A percentile compares a stretch with the other conserved stretches of the same genome.
Evolutionary conservation across 2,888 invertebrate species (phyloP).

Genomic region (Limnephilus rhombicus): DNA sequence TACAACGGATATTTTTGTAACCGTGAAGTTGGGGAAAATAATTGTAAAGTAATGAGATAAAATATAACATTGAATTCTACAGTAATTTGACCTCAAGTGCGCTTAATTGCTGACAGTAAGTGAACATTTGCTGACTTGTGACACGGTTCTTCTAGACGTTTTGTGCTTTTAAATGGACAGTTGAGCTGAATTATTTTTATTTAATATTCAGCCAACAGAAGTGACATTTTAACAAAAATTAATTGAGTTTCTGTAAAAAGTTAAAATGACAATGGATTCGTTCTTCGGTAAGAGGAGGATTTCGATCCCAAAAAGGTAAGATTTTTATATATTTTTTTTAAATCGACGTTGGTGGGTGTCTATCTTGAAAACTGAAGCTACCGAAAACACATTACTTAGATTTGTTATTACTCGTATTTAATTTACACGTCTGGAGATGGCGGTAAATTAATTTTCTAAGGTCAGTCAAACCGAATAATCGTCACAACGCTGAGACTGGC

Average conservation of each 20-base stretch:
- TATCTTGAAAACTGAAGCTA: too few species aligned
- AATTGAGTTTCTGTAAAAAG: neutral
- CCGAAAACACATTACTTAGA: too few species aligned
- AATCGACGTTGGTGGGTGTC: too few species aligned
- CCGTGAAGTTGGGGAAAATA: neutral
- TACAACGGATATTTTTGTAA: neutral
- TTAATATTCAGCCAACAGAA: neutral
- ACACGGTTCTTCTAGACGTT: neutral
- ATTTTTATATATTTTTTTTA: neutral
- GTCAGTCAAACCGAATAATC: too few species aligned
- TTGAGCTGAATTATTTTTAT: neutral
- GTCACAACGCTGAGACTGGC: too few species aligned
- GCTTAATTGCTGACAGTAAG: neutral
- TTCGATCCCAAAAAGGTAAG: constrained; percentile 71
- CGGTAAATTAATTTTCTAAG: too few species aligned
- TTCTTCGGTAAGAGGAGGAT: constrained; percentile 69
- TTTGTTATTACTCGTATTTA: too few species aligned
- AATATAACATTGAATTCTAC: neutral
- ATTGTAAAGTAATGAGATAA: neutral
- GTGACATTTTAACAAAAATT: neutral
- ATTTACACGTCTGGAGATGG: too few species aligned
- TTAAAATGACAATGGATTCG: constrained; percentile 63
- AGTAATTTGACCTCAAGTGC: neutral
- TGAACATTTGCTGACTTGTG: neutral
- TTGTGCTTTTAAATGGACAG: neutral